Base-by-base conservation (phyloP, 2,113 vertebrate genomes). In the Tyrannus savana region DNA sequence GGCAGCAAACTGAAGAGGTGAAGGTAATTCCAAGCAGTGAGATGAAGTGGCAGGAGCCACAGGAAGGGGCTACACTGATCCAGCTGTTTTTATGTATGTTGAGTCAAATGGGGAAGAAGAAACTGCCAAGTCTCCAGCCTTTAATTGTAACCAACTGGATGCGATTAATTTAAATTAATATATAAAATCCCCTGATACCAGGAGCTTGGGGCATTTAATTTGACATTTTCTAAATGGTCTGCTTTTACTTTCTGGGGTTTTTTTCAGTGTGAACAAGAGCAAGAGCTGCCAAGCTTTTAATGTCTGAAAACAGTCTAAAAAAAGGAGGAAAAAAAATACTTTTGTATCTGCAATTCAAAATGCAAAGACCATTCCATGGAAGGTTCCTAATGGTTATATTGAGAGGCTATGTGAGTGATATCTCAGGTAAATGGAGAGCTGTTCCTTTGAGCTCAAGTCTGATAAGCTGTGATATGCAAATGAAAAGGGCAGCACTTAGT, bases 131-230 rank as follows among this genome's bases (percentile, higher is more conserved):
- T 53, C 22, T 89, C 47, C 25, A 78, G 60, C 27, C 41, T 89
- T 64, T 87, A 75, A 78, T 49, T 90, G 52, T 44, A 82, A 33
- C 60, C 39, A 92, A 74, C 22, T 41, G 39, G 46, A 50, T 86
- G 79, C 56, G 94, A 58, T 87, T 93, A 72, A 84, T 81, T 89
- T 84, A 71, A 91, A 78, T 18, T 35, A n/a, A 78, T 93, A 67
- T 17, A 44, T 52, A 72, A 89, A 81, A 44, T 33, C 41, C 37
- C 52, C 27, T 86, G 50, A 53, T 86, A 55, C 3, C 27, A 72
- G 49, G 27, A 74, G 64, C 69, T 52, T 79, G 49, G 49, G 17
- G 49, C 37, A 49, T 73, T 80, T 83, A 10, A 39, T 95, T 77
- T 86, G 50, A 69, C 25, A 25, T 92, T 95, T 92, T 84, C 47